These are phyloP conservation scores for Saiga tatarica DNA, from an alignment of 2,113 vertebrate species.

Conservation along the genomic window DNA sequence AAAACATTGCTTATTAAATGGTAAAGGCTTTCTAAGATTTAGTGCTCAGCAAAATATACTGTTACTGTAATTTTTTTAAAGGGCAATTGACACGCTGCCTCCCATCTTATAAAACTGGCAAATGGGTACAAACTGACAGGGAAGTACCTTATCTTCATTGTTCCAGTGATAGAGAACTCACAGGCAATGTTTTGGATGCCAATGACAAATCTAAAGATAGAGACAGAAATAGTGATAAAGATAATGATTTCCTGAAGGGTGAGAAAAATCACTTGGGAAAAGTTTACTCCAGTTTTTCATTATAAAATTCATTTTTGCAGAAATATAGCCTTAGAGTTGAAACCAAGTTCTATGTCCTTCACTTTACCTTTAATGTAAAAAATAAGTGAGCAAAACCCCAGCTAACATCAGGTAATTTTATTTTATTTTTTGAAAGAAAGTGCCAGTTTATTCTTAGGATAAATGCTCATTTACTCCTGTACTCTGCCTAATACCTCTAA, in stretches of 20 bases:
- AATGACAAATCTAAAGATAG: slow-evolving; percentile 63
- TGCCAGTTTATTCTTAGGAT: not conserved
- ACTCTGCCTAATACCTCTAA: not conserved
- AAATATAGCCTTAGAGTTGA: slow-evolving; percentile 38
- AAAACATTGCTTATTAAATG: not conserved
- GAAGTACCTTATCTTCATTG: slow-evolving; percentile 17
- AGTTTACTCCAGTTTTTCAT: slow-evolving; percentile 56
- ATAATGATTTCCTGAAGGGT: slow-evolving; percentile 63
- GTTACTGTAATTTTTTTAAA: not conserved
- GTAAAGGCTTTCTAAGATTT: not conserved
- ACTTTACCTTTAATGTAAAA: slow-evolving; percentile 59
- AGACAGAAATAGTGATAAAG: not conserved
- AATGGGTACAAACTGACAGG: not conserved
- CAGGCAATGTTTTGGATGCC: slow-evolving; percentile 17
- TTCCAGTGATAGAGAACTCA: slow-evolving; percentile 2
- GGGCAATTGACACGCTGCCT: not conserved
- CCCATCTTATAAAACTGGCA: slow-evolving; percentile 9
- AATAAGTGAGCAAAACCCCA: slow-evolving; percentile 35
- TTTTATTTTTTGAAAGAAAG: slow-evolving; percentile 8
- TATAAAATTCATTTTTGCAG: slow-evolving; percentile 61
- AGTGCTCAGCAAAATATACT: not conserved
- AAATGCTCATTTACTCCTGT: not conserved
- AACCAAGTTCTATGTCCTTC: slow-evolving; percentile 45
- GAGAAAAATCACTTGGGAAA: slow-evolving; percentile 60
- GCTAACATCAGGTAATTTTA: slow-evolving; percentile 1